These are phyloP conservation scores for Miniopterus natalensis DNA, from an alignment of 2,113 vertebrate genomes.

Conservation along the genomic window DNA sequence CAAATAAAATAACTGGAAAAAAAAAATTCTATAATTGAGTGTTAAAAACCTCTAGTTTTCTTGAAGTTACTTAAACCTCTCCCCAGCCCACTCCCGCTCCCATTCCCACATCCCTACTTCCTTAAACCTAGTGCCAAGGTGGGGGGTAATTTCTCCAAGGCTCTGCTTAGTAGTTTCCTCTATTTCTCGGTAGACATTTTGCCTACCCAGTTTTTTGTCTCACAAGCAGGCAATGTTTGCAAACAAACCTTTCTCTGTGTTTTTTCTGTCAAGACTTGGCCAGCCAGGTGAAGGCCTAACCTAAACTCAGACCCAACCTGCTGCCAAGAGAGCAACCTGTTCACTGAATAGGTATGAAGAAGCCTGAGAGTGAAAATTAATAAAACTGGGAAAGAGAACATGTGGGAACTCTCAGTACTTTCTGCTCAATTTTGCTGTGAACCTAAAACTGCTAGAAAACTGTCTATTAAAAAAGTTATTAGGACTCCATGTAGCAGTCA, in stretches of 20 bases:
- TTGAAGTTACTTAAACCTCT: background rate
- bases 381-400: background rate
- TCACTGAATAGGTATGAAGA: background rate
- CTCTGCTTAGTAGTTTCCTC: background rate
- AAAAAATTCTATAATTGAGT: background rate
- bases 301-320: background rate
- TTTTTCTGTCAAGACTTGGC: background rate
- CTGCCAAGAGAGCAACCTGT: background rate
- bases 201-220: background rate
- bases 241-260: background rate
- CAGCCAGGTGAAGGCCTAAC: background rate
- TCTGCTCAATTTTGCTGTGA: background rate
- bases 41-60: background rate
- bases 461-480: background rate
- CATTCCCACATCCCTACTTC: background rate
- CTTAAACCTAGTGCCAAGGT: background rate
- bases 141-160: background rate
- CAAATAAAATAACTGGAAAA: background rate
- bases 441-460: background rate
- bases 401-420: conserved; percentile 3
- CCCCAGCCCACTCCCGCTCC: background rate
- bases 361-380: background rate
- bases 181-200: background rate
- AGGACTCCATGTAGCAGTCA: background rate
- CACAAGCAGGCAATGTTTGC: background rate